Evolutionary conservation across 2,797 vertebrate species (phyloP), one percentile per base, ranked within the genome.

Genomic region (Poeciliopsis presidionis): DNA sequence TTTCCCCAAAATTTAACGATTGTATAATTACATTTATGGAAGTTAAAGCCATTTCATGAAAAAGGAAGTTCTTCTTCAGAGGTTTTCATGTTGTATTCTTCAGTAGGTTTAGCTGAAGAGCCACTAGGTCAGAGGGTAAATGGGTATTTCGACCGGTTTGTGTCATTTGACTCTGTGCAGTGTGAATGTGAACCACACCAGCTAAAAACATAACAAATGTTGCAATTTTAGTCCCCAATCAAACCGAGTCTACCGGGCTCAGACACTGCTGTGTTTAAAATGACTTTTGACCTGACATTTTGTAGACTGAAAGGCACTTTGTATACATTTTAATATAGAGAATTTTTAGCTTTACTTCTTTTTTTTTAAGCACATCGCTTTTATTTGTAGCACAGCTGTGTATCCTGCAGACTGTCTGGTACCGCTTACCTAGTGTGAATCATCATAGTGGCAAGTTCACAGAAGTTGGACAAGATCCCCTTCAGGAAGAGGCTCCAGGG

Each of bases 391-490:
- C 11, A 41, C 12, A 45, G 43, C 16, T 0, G 69, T 46, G 28
- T 36, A 61, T 74, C 59, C 7, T 71, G 20, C 65, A 45, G 41
- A 55, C 69, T 55, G 9, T 33, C 59, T 20, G 69, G n/a, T 39
- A 75, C 51, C 71, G n/a, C 71, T 81, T 79, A 77, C 77, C 45
- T 80, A 80, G 72, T 78, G 41, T 81, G 46, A 90, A 83, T 85
- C 73, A 82, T 9, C 77, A 39, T 45, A 72, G 65, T 63, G 76
- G 77, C 69, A 79, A 83, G 46, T 22, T 22, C 73, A 77, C 74
- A 80, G 75, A 87, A 80, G 59, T 39, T 76, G 81, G 80, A 76
- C 69, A 72, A 78, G 78, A 72, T 36, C 89, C 83, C 77, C n/a
- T 30, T 81, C 85, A 86, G 88, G 47, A 74, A 61, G 55, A 71